Evolutionary conservation across 2,797 vertebrate genomes (phyloP).

Genomic region (Falco rusticolus): DNA sequence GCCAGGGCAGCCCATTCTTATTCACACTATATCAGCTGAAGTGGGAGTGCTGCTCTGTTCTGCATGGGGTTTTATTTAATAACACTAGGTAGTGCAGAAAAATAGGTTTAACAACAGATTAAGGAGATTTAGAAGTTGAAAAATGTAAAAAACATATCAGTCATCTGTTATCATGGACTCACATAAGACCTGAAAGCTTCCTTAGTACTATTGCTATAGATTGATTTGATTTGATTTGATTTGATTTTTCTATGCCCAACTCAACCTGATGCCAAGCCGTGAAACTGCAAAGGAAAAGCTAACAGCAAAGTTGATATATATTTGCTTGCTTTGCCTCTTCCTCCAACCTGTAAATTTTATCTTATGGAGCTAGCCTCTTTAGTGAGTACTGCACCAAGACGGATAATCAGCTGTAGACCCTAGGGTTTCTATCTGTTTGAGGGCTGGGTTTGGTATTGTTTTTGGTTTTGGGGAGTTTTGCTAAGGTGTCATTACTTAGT

Average conservation of each 20-base stretch:
- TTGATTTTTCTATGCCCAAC: neutral
- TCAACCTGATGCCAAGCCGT: neutral
- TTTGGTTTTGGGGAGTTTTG: neutral
- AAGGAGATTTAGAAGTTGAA: neutral
- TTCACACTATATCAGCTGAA: neutral
- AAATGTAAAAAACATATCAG: neutral
- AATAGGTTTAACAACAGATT: neutral
- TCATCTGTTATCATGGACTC: neutral
- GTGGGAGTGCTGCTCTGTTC: neutral
- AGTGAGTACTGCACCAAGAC: neutral
- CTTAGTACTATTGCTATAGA: neutral
- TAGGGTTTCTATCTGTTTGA: neutral
- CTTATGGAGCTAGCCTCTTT: neutral
- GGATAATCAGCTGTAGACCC: neutral
- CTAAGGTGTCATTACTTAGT: neutral
- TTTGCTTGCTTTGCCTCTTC: neutral
- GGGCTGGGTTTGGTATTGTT: neutral
- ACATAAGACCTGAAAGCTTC: neutral
- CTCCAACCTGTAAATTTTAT: neutral
- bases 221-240: neutral
- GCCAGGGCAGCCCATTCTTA: neutral
- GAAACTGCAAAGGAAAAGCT: neutral
- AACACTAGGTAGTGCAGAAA: neutral
- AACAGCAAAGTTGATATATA: neutral
- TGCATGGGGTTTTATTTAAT: neutral